Base-by-base conservation (phyloP, 2,797 vertebrate genomes). In the Babyrousa celebensis region DNA sequence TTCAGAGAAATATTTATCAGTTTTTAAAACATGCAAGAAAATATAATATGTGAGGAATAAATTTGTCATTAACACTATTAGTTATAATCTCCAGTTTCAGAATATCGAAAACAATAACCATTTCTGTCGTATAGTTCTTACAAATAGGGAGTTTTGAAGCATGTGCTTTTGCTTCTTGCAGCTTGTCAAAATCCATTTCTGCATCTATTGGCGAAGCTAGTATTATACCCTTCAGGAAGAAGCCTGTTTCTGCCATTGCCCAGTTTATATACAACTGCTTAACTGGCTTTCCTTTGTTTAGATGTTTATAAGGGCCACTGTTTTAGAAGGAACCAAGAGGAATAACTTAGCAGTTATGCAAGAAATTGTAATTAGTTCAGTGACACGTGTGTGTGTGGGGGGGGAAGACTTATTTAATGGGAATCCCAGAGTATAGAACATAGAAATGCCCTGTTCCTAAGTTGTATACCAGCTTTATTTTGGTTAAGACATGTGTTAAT, bases 61-160 rank as follows among this genome's bases (percentile, higher is more conserved):
- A 40, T 54, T 84, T 58, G n/a, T 58, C 58, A 15, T 36, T 79
- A 58, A 32, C 52, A 21, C 0, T 79, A 79, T 25, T 58, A 85
- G 32, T 60, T 95, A 1, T n/a, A 89, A 86, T 54, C 52, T 89
- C 9, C 78, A 65, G 2, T 91, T 92, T 63, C 52, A 74, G 63
- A 77, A 85, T 72, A 40, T 91, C 18, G 82, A 72, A 88, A 75
- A 32, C 21, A 87, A 23, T 36, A 60, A 60, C 60, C 60, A 16
- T 56, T 78, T 4, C 58, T 89, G 4, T 68, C 5, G 2, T 16
- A 67, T 0, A 52, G 16, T 65, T 83, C 23, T 85, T 29, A n/a
- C 20, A 36, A 67, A 80, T 17, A 85, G 3, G 65, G 60, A 67
- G n/a, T 87, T 93, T 85, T 65, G 12, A 68, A 52, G 79, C 79